Conservation (phyloP, 2,888 invertebrate species). For the Limnephilus rhombicus region DNA sequence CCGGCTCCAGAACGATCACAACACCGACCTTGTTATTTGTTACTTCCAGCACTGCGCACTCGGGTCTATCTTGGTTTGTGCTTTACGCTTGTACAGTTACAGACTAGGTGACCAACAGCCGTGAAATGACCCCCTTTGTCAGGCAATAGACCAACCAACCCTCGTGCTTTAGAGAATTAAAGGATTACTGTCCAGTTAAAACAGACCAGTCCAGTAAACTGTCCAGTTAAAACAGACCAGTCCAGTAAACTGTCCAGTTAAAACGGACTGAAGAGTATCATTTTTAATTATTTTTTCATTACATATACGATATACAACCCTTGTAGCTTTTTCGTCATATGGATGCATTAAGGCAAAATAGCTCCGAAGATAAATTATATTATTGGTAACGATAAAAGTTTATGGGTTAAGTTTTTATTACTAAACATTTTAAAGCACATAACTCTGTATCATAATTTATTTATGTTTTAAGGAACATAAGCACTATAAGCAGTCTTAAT, state of each 20-base stretch:
- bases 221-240: not conserved
- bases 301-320: too few species aligned
- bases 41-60: not conserved
- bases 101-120: slow-evolving; percentile 26
- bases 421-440: too few species aligned
- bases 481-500: too few species aligned
- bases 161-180: slow-evolving; percentile 24
- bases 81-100: not conserved
- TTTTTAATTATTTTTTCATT: too few species aligned
- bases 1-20: not conserved
- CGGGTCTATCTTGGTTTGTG: not conserved
- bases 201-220: not conserved
- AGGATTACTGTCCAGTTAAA: slow-evolving; percentile 15
- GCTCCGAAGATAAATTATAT: too few species aligned
- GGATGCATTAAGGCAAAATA: too few species aligned
- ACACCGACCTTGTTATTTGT: not conserved
- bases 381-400: too few species aligned
- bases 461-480: too few species aligned
- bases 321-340: too few species aligned
- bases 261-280: not conserved
- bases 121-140: slow-evolving; percentile 35
- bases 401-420: too few species aligned
- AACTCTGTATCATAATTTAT: too few species aligned
- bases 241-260: not conserved
- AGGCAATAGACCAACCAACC: not conserved